Evolutionary conservation across 23 tunicate species (phyloP).

Genomic region (Diplosoma virens): DNA sequence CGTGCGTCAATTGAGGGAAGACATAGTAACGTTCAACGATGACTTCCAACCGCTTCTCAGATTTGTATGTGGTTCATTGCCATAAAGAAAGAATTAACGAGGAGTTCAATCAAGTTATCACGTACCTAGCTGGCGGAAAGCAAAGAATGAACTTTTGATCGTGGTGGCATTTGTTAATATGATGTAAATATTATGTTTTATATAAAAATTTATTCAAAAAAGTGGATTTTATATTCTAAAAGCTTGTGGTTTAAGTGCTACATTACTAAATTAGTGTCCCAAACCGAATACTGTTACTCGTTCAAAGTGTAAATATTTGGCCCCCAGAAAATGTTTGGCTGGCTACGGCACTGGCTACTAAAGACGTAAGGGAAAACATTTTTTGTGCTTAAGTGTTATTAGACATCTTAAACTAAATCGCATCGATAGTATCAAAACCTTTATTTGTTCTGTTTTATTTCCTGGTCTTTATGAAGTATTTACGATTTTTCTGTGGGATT

Average conservation of each 20-base stretch:
- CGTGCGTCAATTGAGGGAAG: not conserved
- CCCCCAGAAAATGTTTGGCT: too few species aligned
- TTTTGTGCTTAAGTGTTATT: too few species aligned
- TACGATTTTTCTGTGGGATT: too few species aligned
- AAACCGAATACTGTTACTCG: too few species aligned
- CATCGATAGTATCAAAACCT: too few species aligned
- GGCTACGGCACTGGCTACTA: too few species aligned
- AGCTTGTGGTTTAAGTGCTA: not conserved
- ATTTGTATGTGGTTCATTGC: not conserved
- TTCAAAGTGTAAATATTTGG: too few species aligned
- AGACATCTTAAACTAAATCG: too few species aligned
- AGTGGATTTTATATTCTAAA: not conserved
- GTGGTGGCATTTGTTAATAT: not conserved
- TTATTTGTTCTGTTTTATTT: too few species aligned
- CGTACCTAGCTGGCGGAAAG: not conserved
- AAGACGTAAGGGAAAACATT: too few species aligned
- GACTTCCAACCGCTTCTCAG: not conserved
- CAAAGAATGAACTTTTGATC: not conserved
- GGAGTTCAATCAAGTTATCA: not conserved
- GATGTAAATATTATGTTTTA: not conserved
- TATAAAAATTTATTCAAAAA: not conserved
- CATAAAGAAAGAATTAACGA: not conserved
- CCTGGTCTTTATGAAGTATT: too few species aligned
- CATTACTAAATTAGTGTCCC: not conserved
- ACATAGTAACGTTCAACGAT: not conserved